These are phyloP conservation scores for Drosophila nr. medialis DNA, from an alignment of 2,888 invertebrate genomes.

Conservation along the genomic window DNA sequence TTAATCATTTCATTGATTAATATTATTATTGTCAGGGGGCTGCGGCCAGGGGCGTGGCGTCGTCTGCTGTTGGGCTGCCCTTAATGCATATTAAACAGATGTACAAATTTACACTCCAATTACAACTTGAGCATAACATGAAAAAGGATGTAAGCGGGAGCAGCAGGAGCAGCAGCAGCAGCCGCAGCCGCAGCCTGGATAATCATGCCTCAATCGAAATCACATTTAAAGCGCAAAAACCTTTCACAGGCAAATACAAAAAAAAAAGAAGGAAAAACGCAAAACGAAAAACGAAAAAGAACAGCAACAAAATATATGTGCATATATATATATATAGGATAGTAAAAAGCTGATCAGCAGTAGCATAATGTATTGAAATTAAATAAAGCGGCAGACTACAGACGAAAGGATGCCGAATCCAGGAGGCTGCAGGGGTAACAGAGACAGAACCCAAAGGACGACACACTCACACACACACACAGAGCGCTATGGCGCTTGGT, in stretches of 20 bases:
- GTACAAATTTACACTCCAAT: constrained; percentile 75
- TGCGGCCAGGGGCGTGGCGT: constrained; percentile 6
- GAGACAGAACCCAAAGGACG: constrained; percentile 22
- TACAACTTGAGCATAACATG: constrained; percentile 73
- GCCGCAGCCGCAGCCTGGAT: constrained; percentile 28
- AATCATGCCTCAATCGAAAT: constrained; percentile 62
- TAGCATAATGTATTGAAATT: constrained; percentile 48
- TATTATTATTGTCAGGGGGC: constrained; percentile 37
- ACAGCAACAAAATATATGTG: constrained; percentile 3
- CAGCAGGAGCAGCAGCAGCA: constrained; percentile 1
- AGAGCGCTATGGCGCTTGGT: constrained; percentile 19
- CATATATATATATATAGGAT: neutral
- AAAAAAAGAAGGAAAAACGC: constrained; percentile 9
- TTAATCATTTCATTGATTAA: constrained; percentile 66
- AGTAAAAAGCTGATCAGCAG: constrained; percentile 19
- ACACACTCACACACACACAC: neutral
- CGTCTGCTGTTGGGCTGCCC: constrained; percentile 26
- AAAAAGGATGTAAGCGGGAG: constrained; percentile 37
- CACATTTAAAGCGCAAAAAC: constrained; percentile 53
- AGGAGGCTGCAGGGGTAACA: constrained; percentile 18
- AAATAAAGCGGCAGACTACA: constrained; percentile 27
- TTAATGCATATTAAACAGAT: constrained; percentile 79
- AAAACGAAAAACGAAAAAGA: constrained; percentile 5
- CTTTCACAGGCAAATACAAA: constrained; percentile 36
- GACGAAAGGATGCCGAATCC: constrained; percentile 3